A percentile compares a stretch with the other conserved stretches of the same genome.
These are phyloP conservation scores for Coecobrya sp. DNA, from an alignment of 2,888 invertebrate genomes.

Conservation along the genomic window DNA sequence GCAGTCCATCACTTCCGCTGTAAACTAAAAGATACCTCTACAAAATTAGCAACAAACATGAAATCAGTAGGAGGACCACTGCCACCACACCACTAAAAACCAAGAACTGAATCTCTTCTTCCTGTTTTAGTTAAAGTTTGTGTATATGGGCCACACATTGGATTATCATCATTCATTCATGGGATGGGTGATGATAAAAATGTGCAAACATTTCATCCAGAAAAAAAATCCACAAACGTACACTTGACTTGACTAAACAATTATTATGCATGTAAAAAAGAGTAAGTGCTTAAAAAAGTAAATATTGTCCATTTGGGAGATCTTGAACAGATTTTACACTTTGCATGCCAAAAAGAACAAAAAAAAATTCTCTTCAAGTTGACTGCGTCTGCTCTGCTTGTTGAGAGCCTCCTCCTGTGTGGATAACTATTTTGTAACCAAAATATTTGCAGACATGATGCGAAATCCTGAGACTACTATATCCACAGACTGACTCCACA, in stretches of 20 bases:
- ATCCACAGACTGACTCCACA: neutral
- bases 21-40: neutral
- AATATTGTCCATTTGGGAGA: constrained; percentile 73
- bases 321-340: constrained; percentile 46
- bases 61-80: constrained; percentile 44
- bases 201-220: constrained; percentile 73
- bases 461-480: neutral
- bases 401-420: neutral
- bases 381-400: constrained; percentile 33
- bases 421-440: constrained; percentile 43
- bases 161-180: constrained; percentile 9
- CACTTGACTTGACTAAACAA: constrained; percentile 19
- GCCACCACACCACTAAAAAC: neutral
- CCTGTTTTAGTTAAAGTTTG: constrained; percentile 61
- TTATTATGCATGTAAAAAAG: neutral
- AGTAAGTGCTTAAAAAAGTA: constrained; percentile 64
- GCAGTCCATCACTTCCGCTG: constrained; percentile 26
- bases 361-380: constrained; percentile 51
- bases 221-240: neutral
- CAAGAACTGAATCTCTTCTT: constrained; percentile 56
- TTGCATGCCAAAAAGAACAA: constrained; percentile 30
- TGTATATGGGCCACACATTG: neutral
- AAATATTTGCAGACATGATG: constrained; percentile 76
- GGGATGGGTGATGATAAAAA: constrained; percentile 48
- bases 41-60: constrained; percentile 26